Conservation (phyloP, 2,113 vertebrate species). For the Zapornia atra region DNA sequence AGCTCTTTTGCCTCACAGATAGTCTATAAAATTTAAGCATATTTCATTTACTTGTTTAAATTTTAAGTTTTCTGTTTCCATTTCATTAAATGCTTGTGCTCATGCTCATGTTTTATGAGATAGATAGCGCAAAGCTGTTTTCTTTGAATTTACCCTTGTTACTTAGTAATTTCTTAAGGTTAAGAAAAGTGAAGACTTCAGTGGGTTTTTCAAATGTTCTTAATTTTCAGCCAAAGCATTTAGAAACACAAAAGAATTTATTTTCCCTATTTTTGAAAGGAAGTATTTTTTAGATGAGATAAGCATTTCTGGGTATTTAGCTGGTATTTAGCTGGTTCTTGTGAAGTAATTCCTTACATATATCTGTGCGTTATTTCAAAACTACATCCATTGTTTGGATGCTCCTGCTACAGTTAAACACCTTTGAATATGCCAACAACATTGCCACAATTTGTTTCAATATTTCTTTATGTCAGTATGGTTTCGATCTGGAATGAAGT, state of each 20-base stretch:
- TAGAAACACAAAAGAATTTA: background rate
- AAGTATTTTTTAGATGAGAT: background rate
- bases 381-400: background rate
- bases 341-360: background rate
- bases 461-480: background rate
- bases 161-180: background rate
- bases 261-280: background rate
- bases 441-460: background rate
- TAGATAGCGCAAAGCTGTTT: background rate
- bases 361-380: background rate
- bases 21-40: background rate
- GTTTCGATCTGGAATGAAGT: background rate
- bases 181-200: background rate
- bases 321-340: no score
- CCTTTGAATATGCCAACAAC: background rate
- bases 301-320: no score
- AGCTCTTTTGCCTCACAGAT: background rate
- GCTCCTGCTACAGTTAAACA: background rate
- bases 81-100: background rate
- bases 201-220: background rate
- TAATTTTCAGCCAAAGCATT: background rate
- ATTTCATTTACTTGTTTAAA: background rate
- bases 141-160: background rate
- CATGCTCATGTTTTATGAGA: background rate
- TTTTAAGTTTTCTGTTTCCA: background rate